Base-by-base conservation (phyloP, 1,140 invertebrate genomes). In the Lordiphosa collinella region DNA sequence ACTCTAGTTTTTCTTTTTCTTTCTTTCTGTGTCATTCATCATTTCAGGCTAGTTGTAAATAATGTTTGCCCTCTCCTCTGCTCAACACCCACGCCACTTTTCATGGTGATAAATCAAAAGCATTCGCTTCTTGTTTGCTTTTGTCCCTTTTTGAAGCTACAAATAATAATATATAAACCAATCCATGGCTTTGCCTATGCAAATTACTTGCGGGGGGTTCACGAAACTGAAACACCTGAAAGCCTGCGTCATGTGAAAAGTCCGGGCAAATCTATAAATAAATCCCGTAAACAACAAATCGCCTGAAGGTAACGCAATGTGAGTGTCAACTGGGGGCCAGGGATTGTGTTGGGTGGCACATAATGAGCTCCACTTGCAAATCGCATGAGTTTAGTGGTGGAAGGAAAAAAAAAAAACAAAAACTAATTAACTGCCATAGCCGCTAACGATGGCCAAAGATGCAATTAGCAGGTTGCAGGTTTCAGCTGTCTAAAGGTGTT, bases 51-150 rank as follows among this genome's bases (percentile, higher is more conserved):
- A 82, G 76, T 82, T 82, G 76, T 82, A 82, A 82, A 76, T 84
- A 82, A 82, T 84, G 76, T 78, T 82, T 69, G 2, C 76, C 76
- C 76, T 69, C 67, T 72, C 76, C 59, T 55, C n/a, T n/a, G n/a
- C n/a, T n/a, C n/a, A n/a, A n/a, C n/a, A n/a, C 82, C 66, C 25
- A 51, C 36, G 40, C 16, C 53, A 76, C 73, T 84, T 76, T 78
- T 84, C 84, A 78, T 72, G 76, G 76, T 75, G 78, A 82, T 82
- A 82, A 82, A 82, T 82, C 76, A 82, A 82, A 76, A 74, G 67
- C 47, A 53, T 55, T 55, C 37, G 50, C 40, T 37, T 50, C 7
- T 7, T 22, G 32, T 35, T 49, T 16, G 5, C 47, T 7, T 35
- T 10, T 37, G 2, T 34, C 16, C 18, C 9, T 25, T 65, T 60